Evolutionary conservation across 2,113 vertebrate genomes (phyloP), one percentile per base, ranked within the genome.

Genomic region (Hyaena hyaena): DNA sequence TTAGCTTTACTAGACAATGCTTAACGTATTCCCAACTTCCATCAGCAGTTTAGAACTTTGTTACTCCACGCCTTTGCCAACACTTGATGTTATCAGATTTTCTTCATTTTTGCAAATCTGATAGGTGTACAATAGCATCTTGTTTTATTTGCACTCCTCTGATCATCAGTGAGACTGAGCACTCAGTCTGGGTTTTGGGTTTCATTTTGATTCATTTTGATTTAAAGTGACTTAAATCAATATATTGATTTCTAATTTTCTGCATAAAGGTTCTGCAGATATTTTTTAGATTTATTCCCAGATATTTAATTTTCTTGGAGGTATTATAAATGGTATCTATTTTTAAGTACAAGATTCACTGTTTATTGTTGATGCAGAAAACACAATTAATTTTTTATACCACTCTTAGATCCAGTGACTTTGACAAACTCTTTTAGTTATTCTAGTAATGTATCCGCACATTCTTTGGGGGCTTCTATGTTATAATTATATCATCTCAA

Each of bases 371-470:
- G 74, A 31, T 95, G 39, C n/a, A 73, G 77, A 88, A 97, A 94
- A 97, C 73, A 16, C 83, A 95, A 97, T 97, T 95, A 96, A 58
- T 17, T 93, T 97, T 88, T 91, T 88, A 48, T 71, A 31, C 48
- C 82, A 26, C 53, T 31, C 96, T 97, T 58, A 55, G 84, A 73
- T 82, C 63, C 45, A 93, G 81, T 12, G 39, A 94, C 24, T 66
- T 91, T 92, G 50, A 88, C 35, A 92, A 84, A 79, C 16, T 63
- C n/a, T 58, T 93, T 90, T 85, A 73, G 91, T 97, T 95, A 91
- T 74, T 96, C 90, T 90, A 94, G 84, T 90, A 80, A 81, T 92
- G 24, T 23, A 95, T 48, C 61, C 95, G 28, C 21, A 66, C 65
- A 89, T 81, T 93, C 90, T 88, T 74, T 53, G 12, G 87, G 23